phyloP scores from a whole-genome alignment of 1,140 invertebrate species.

The Diprion similis region DNA sequence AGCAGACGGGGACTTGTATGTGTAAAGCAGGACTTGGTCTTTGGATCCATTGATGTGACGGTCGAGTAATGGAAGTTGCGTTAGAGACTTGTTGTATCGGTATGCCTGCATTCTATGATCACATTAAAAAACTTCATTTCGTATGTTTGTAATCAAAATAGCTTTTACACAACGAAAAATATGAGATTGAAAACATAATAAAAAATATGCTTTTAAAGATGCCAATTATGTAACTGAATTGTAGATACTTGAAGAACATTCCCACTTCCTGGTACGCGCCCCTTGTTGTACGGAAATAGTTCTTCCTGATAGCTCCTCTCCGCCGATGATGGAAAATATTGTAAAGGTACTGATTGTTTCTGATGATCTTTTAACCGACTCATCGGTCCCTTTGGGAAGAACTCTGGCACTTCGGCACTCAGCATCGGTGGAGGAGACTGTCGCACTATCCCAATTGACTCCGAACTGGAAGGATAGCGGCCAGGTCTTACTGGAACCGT shows the following conservation, averaged over 20 bases:
- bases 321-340: conserved; percentile 37
- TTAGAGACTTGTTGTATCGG: conserved; percentile 44
- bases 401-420: conserved; percentile 54
- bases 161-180: background rate
- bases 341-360: conserved; percentile 31
- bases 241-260: conserved; percentile 26
- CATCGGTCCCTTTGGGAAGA: conserved; percentile 46
- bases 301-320: conserved; percentile 40
- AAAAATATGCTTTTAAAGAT: background rate
- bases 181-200: background rate
- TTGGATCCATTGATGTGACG: conserved; percentile 45
- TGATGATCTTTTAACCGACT: conserved; percentile 14
- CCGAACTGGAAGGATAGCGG: conserved; percentile 24
- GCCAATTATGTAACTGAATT: background rate
- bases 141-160: background rate
- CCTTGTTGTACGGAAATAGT: conserved; percentile 36
- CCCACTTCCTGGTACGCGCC: conserved; percentile 21
- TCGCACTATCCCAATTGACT: conserved; percentile 20
- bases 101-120: conserved; percentile 46
- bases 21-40: conserved; percentile 36
- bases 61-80: conserved; percentile 39
- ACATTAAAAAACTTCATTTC: background rate
- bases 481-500: conserved; percentile 14
- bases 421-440: conserved; percentile 29
- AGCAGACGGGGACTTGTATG: conserved; percentile 44